Conservation (phyloP, 2,797 vertebrate species). For the Pipistrellus kuhlii region DNA sequence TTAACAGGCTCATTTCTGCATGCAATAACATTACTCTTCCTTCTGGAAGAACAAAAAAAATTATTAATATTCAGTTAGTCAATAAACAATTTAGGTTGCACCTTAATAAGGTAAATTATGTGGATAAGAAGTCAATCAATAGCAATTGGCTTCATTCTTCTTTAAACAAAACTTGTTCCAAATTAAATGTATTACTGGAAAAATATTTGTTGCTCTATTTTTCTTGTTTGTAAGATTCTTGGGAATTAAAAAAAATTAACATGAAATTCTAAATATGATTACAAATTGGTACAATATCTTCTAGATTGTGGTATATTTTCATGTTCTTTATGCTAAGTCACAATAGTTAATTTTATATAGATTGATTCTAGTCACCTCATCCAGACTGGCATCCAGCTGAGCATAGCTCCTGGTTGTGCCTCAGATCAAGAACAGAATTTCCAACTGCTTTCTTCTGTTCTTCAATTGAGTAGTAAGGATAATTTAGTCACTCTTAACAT, state of each 20-base stretch:
- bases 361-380: background rate
- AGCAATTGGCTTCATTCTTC: background rate
- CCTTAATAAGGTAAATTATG: conserved; percentile 46
- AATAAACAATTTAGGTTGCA: conserved; percentile 10
- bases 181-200: background rate
- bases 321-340: background rate
- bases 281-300: background rate
- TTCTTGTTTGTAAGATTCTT: background rate
- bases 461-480: background rate
- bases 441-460: background rate
- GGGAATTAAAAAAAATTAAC: background rate
- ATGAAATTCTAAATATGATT: background rate
- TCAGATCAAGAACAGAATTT: background rate
- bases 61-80: conserved; percentile 17
- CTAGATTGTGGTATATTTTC: background rate
- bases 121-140: conserved; percentile 26
- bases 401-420: background rate
- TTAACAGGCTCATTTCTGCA: background rate
- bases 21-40: background rate
- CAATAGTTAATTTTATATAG: background rate
- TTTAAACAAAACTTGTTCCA: background rate
- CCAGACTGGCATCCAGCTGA: background rate
- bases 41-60: background rate
- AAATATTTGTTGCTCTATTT: background rate
- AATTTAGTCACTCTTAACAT: background rate